Conservation (phyloP, 2,888 invertebrate species). For the Hypselothyrea guttata region DNA sequence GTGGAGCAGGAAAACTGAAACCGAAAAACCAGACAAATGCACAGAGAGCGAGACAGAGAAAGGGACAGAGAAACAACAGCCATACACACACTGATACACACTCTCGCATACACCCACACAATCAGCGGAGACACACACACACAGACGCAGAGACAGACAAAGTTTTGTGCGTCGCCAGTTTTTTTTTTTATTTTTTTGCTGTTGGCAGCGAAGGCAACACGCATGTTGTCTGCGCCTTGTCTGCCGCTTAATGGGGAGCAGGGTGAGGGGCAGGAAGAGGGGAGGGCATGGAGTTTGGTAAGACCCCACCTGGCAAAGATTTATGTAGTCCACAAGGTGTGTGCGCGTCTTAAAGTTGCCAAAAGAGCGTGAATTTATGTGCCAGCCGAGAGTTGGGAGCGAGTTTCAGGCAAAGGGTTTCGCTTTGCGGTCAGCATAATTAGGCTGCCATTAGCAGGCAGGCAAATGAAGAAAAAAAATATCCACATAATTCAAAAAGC, state of each 20-base stretch:
- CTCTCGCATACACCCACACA: constrained; percentile 17
- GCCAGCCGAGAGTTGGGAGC: constrained; percentile 7
- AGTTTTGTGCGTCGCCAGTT: constrained; percentile 54
- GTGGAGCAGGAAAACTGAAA: constrained; percentile 14
- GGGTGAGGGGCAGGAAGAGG: neutral
- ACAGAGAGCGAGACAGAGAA: constrained; percentile 1
- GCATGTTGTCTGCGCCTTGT: constrained; percentile 71
- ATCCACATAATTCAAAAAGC: constrained; percentile 46
- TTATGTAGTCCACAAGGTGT: constrained; percentile 68
- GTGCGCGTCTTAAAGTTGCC: constrained; percentile 57
- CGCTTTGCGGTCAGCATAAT: constrained; percentile 60
- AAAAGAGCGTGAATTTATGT: constrained; percentile 58
- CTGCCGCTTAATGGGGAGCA: constrained; percentile 34
- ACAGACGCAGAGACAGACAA: constrained; percentile 48
- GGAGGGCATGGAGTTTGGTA: constrained; percentile 26
- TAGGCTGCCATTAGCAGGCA: constrained; percentile 69
- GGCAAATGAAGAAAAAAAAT: constrained; percentile 27
- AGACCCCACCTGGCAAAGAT: constrained; percentile 71
- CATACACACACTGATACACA: constrained; percentile 17
- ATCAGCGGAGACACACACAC: constrained; percentile 16
- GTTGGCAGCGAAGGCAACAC: constrained; percentile 40
- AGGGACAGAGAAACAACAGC: constrained; percentile 6
- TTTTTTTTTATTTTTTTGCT: constrained; percentile 6
- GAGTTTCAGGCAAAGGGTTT: constrained; percentile 14
- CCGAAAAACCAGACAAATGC: constrained; percentile 45